Percentiles rank a stretch among this genome's conserved stretches.
Evolutionary conservation across 2,113 vertebrate species (phyloP).

Genomic region (Hippoglossus stenolepis): DNA sequence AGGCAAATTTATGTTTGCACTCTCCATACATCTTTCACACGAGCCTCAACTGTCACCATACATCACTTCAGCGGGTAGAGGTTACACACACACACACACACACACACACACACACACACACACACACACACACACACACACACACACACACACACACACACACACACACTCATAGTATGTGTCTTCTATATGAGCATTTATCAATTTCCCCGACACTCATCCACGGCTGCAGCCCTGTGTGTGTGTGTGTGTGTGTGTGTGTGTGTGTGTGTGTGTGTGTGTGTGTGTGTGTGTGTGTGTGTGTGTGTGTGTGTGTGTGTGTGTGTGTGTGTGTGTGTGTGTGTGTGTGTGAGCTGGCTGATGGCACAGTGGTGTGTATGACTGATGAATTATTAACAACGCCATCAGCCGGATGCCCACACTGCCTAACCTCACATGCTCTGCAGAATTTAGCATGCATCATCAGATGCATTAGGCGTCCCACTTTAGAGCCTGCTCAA

Average conservation of each 20-base stretch:
- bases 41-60: constrained; percentile 30
- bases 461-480: constrained; percentile 59
- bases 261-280: neutral
- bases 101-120: neutral
- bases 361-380: constrained; percentile 44
- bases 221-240: neutral
- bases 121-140: neutral
- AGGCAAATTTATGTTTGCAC: constrained; percentile 10
- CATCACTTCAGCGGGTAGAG: constrained; percentile 27
- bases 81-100: neutral
- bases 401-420: constrained; percentile 44
- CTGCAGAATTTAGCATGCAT: constrained; percentile 60
- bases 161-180: neutral
- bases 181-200: constrained; percentile 19
- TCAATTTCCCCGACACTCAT: constrained; percentile 10
- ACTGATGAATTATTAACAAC: constrained; percentile 67
- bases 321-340: too few species aligned
- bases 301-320: constrained; percentile 8
- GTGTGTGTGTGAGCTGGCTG: constrained; percentile 23
- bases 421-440: constrained; percentile 57
- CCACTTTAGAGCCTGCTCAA: constrained; percentile 53
- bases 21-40: constrained; percentile 48
- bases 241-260: neutral
- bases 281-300: too few species aligned
- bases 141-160: constrained; percentile 11